Evolutionary conservation across 2,113 vertebrate species (phyloP).

Genomic region (Lophochroa leadbeateri): DNA sequence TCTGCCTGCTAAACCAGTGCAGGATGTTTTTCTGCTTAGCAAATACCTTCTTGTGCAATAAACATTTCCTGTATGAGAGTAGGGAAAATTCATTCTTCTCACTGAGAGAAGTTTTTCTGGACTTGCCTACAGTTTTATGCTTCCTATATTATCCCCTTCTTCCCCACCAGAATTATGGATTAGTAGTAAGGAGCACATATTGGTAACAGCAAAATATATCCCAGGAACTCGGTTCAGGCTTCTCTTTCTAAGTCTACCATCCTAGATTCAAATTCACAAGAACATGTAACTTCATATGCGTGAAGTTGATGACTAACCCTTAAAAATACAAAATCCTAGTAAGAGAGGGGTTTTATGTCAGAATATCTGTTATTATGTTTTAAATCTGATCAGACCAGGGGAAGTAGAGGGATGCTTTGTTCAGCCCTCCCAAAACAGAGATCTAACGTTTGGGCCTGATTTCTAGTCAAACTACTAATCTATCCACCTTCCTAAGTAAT

Average conservation of each 20-base stretch:
- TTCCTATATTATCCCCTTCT: background rate
- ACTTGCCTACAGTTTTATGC: background rate
- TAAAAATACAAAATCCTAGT: background rate
- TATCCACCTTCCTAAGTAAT: background rate
- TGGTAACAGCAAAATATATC: background rate
- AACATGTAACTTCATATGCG: fast-evolving
- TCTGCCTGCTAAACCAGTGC: background rate
- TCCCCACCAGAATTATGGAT: background rate
- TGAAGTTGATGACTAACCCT: background rate
- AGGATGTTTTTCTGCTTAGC: background rate
- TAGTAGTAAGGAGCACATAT: background rate
- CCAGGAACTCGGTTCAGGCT: background rate
- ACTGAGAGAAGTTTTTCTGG: background rate
- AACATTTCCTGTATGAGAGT: background rate
- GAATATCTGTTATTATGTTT: background rate
- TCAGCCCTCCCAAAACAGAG: background rate
- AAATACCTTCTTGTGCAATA: background rate
- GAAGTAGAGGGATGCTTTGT: background rate
- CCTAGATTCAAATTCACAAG: background rate
- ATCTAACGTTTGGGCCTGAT: background rate
- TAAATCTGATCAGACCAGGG: background rate
- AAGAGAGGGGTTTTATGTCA: background rate
- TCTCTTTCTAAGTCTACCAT: background rate
- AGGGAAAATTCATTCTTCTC: background rate
- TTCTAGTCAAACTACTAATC: background rate